A percentile compares a stretch with the other conserved stretches of the same genome.
phyloP scores from a whole-genome alignment of 2,888 invertebrate genomes.

The Cataglyphis cursor region DNA sequence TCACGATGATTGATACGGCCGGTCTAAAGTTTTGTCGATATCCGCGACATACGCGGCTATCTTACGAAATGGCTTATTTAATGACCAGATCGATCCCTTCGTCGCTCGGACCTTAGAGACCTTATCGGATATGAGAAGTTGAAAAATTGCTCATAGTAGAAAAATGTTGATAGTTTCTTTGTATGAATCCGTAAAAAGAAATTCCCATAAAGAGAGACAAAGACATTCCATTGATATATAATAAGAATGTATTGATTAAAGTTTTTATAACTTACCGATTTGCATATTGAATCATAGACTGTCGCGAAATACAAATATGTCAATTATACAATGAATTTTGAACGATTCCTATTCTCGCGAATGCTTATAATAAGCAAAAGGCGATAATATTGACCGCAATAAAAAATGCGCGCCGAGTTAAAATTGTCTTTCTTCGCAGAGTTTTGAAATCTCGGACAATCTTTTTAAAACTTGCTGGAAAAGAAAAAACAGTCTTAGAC shows the following conservation, averaged over 20 bases:
- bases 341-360: slow-evolving; percentile 17
- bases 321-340: slow-evolving; percentile 27
- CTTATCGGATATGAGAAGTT: background rate
- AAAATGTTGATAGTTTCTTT: slow-evolving; percentile 5
- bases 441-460: background rate
- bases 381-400: slow-evolving; percentile 21
- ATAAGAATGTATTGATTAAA: slow-evolving; percentile 27
- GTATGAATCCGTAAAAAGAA: background rate
- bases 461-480: background rate
- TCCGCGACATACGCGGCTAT: slow-evolving; percentile 43
- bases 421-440: background rate
- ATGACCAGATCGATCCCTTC: slow-evolving; percentile 32
- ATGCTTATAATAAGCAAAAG: slow-evolving; percentile 7
- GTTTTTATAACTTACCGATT: slow-evolving; percentile 24
- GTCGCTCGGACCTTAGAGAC: background rate
- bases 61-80: slow-evolving; percentile 54
- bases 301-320: slow-evolving; percentile 28
- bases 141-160: background rate
- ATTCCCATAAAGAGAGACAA: background rate
- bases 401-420: background rate
- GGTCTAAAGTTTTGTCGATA: slow-evolving; percentile 56
- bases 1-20: slow-evolving; percentile 56
- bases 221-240: background rate
- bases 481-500: background rate
- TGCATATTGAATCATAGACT: slow-evolving; percentile 21